Base-by-base conservation (phyloP, 2,113 vertebrate species). In the Ursus arctos region DNA sequence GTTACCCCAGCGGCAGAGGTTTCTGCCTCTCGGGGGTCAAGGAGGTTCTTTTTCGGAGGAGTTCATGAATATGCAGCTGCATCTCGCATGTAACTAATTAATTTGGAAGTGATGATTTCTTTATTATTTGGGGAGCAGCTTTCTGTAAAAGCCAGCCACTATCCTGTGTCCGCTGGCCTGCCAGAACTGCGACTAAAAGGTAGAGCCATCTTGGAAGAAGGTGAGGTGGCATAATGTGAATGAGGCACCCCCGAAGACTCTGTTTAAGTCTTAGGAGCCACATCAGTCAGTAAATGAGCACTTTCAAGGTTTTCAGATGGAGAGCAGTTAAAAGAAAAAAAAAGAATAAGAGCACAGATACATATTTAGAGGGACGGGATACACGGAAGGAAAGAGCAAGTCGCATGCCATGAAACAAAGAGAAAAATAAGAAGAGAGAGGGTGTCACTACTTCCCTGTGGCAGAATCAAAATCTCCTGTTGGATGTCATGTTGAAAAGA, bases 401-500 rank as follows among this genome's bases (percentile, higher is more conserved):
- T 74, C 0, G 11, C 36, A n/a, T 47, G 40, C 92, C 43, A 15
- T 3, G 59, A 95, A 94, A 95, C 88, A 94, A 84, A 94, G 74
- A 95, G 71, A 93, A 84, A 95, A 65, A 79, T 65, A 53, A 90
- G 81, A 85, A 79, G 88, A 86, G 92, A 5, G 79, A 85, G 81
- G 43, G 2, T 94, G 94, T 98, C 98, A 98, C 98, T 98, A 95
- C 94, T 98, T 97, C 96, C 97, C 95, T 16, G 84, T 95, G 86
- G 98, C 98, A 98, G 98, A 98, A 97, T 98, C 98, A 96, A 96
- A 98, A 97, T 97, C 98, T 98, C 98, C 98, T 98, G 98, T 99
- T 98, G 98, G 98, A 99, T 98, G 98, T 98, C 98, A 97, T 98
- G 96, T 98, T 99, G 98, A 98, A 98, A 98, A 98, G 98, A 97